A percentile compares a stretch with the other conserved stretches of the same genome.
Conservation (phyloP, 2,888 invertebrate species). For the Agrotis segetum region DNA sequence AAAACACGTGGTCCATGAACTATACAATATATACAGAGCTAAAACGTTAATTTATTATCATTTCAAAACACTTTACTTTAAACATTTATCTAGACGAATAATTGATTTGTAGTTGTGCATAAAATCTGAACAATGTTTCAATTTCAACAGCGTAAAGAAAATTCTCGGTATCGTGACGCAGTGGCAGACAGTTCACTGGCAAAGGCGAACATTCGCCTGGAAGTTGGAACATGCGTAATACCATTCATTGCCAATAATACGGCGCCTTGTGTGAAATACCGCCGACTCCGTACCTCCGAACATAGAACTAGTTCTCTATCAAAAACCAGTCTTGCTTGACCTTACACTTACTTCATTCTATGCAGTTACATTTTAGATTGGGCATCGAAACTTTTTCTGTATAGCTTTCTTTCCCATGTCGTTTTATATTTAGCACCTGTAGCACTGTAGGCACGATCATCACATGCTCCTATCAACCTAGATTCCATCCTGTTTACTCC, state of each 20-base stretch:
- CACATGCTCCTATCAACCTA: constrained; percentile 60
- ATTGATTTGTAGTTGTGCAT: constrained; percentile 32
- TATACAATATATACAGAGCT: constrained; percentile 16
- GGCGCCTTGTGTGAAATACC: constrained; percentile 50
- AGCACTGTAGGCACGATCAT: constrained; percentile 63
- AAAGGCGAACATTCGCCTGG: constrained; percentile 24
- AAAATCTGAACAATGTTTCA: constrained; percentile 45
- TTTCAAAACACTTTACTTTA: constrained; percentile 21
- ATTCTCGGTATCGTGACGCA: constrained; percentile 52
- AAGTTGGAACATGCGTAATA: constrained; percentile 45
- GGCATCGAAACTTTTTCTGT: constrained; percentile 14
- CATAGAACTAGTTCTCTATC: constrained; percentile 32
- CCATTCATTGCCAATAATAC: constrained; percentile 53
- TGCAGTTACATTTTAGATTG: constrained; percentile 26
- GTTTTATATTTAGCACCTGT: constrained; percentile 67
- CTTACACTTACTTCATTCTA: constrained; percentile 48
- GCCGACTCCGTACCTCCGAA: constrained; percentile 39
- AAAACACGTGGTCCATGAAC: constrained; percentile 16
- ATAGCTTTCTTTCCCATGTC: constrained; percentile 20
- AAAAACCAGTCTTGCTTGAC: constrained; percentile 57
- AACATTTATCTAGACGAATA: constrained; percentile 29
- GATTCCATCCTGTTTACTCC: constrained; percentile 51
- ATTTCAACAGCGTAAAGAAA: constrained; percentile 42
- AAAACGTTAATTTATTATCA: constrained; percentile 10
- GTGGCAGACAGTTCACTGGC: constrained; percentile 15